phyloP scores from a whole-genome alignment of 2,797 vertebrate species.

The Crypturellus tataupa region DNA sequence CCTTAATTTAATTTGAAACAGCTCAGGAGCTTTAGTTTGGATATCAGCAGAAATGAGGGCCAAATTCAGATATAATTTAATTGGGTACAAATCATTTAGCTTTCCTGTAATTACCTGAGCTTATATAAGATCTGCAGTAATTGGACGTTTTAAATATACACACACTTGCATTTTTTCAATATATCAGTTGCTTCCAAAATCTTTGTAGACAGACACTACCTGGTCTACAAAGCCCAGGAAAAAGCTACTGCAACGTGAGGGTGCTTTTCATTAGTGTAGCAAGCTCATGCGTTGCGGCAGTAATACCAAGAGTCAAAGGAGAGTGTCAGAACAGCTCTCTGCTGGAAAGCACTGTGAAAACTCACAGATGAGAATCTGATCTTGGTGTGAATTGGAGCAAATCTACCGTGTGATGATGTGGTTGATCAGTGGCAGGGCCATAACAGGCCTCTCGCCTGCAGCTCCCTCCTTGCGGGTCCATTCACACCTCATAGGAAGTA shows the following conservation, averaged over 20 bases:
- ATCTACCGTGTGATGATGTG: background rate
- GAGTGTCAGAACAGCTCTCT: background rate
- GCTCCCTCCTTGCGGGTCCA: background rate
- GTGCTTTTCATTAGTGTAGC: background rate
- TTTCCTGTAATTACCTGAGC: slow-evolving; percentile 13
- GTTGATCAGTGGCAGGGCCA: background rate
- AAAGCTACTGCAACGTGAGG: background rate
- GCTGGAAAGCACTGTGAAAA: background rate
- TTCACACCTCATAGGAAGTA: background rate
- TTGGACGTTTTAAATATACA: background rate
- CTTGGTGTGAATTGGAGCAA: background rate
- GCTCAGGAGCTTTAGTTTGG: slow-evolving; percentile 33
- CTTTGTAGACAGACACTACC: background rate
- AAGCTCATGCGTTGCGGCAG: background rate
- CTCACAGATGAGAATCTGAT: background rate
- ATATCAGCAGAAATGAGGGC: slow-evolving; percentile 22
- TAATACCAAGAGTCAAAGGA: background rate
- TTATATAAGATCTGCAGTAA: background rate
- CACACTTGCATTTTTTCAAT: background rate
- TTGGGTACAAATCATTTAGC: background rate
- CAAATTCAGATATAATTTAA: slow-evolving; percentile 38
- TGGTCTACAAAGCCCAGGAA: background rate
- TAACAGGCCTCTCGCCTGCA: background rate
- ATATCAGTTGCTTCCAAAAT: background rate
- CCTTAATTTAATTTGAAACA: slow-evolving; percentile 52